A percentile compares a stretch with the other conserved stretches of the same genome.
These are phyloP conservation scores for Drosophila kanekoi DNA, from an alignment of 2,888 invertebrate genomes.

Conservation along the genomic window DNA sequence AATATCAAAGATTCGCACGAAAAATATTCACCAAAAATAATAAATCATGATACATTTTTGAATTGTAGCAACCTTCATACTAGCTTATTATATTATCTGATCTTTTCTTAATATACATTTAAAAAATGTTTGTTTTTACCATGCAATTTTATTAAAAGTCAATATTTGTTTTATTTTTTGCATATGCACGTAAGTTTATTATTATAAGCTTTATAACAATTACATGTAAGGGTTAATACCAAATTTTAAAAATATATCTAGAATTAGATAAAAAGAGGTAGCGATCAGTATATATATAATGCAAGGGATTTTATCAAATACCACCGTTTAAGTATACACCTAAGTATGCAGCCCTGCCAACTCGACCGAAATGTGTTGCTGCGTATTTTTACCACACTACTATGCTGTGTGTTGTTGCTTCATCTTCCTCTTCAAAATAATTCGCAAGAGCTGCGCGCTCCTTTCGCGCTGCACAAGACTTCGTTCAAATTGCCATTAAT, in stretches of 20 bases:
- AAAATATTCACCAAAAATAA: no score
- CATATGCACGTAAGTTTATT: no score
- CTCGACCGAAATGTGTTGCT: background rate
- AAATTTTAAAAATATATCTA: no score
- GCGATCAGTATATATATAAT: background rate
- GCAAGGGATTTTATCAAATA: constrained; percentile 7
- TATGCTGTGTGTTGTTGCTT: constrained; percentile 60
- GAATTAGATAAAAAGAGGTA: background rate
- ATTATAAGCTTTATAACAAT: no score
- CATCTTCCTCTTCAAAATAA: constrained; percentile 68
- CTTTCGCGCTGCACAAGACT: constrained; percentile 57
- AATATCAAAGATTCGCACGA: no score
- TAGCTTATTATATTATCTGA: no score
- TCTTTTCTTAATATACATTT: no score
- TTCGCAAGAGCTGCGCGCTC: constrained; percentile 73
- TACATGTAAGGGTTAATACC: no score
- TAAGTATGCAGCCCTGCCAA: constrained; percentile 32
- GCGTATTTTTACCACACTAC: constrained; percentile 31
- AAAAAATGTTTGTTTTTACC: no score
- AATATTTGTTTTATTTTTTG: no score
- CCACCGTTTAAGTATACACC: background rate
- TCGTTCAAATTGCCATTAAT: constrained; percentile 55
- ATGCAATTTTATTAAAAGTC: no score
- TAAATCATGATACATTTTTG: background rate
- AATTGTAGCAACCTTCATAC: background rate